A percentile compares a stretch with the other conserved stretches of the same genome.
These are phyloP conservation scores for Anabas testudineus DNA, from an alignment of 2,797 vertebrate genomes.

Conservation along the genomic window DNA sequence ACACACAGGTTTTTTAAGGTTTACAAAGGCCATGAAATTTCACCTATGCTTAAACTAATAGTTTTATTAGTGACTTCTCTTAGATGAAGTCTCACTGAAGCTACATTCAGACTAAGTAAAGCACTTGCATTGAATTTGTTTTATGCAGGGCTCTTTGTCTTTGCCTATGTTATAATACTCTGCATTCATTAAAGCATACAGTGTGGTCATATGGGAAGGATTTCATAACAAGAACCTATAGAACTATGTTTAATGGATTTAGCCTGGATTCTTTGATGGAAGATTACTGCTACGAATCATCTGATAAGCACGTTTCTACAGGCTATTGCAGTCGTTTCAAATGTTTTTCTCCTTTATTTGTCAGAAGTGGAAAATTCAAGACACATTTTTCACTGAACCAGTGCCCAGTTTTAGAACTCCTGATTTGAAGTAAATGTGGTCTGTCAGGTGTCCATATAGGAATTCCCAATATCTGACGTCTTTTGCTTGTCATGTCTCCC, in stretches of 20 bases:
- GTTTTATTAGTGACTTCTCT: too few relatives aligned
- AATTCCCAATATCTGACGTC: slow-evolving; percentile 65
- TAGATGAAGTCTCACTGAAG: slow-evolving; percentile 4
- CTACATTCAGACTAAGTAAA: slow-evolving; percentile 24
- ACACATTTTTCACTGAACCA: slow-evolving; percentile 78
- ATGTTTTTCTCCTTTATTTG: slow-evolving; percentile 58
- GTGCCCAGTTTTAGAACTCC: slow-evolving; percentile 66
- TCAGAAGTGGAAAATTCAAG: slow-evolving; percentile 81
- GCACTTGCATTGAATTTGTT: slow-evolving; percentile 25
- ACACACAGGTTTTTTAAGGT: too few relatives aligned
- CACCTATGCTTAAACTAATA: not conserved
- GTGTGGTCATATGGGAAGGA: slow-evolving; percentile 56
- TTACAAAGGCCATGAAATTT: too few relatives aligned
- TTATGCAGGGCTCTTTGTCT: slow-evolving; percentile 12
- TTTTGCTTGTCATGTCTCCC: slow-evolving; percentile 60
- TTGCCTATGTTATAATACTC: slow-evolving; percentile 19
- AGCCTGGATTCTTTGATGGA: slow-evolving; percentile 59
- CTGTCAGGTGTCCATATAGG: slow-evolving; percentile 77
- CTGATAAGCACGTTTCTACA: slow-evolving; percentile 71
- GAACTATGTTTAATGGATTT: slow-evolving; percentile 69
- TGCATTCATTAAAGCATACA: slow-evolving; percentile 17
- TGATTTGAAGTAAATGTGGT: slow-evolving; percentile 78
- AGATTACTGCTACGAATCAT: slow-evolving; percentile 74
- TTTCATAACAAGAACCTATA: slow-evolving; percentile 58
- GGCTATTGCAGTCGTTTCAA: slow-evolving; percentile 60